Base-by-base conservation (phyloP, 2,113 vertebrate genomes). In the Entelurus aequoreus region DNA sequence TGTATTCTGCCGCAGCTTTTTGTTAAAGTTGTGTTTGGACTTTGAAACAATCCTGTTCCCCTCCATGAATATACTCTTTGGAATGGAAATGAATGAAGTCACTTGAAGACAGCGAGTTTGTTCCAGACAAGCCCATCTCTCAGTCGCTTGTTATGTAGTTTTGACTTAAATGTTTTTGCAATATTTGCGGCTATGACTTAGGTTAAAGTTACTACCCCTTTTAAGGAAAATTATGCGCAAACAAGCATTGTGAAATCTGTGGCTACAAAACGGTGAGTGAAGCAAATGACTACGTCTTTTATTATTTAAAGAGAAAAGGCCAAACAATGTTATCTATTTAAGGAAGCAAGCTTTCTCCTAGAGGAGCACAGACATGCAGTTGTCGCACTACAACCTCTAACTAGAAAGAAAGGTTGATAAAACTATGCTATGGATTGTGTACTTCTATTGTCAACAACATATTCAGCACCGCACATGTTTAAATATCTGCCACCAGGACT, bases 211-310 rank as follows among this genome's bases (percentile, higher is more conserved):
- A 68, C 40, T 7, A 46, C 5, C 13, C 68, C 44, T 35, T 75
- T 62, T 77, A 72, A 69, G 66, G 72, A 1, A 42, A 71, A 60
- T 60, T 19, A 64, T 12, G 7, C 10, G 4, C 42, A 54, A 53
- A 62, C 42, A 28, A 15, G 52, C 49, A 6, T 67, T 67, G 53
- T 68, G 12, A 74, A 65, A 76, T 65, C 46, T 5, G 21, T 66
- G 66, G 42, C 68, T 69, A 66, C 62, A 73, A 54, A 69, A 69
- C 48, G 61, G 68, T 75, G 68, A 28, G 28, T 48, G 78, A 60
- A 72, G 69, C 69, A 80, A 72, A 62, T 75, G 59, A 66, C 56
- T 47, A 12, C 46, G 21, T 59, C 66, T 48, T 63, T 70, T 47
- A 63, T 60, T 65, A 68, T 46, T 80, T 66, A 13, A 54, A 16